A percentile compares a stretch with the other conserved stretches of the same genome.
These are phyloP conservation scores for Rhagonycha lutea DNA, from an alignment of 2,888 invertebrate species.

Conservation along the genomic window DNA sequence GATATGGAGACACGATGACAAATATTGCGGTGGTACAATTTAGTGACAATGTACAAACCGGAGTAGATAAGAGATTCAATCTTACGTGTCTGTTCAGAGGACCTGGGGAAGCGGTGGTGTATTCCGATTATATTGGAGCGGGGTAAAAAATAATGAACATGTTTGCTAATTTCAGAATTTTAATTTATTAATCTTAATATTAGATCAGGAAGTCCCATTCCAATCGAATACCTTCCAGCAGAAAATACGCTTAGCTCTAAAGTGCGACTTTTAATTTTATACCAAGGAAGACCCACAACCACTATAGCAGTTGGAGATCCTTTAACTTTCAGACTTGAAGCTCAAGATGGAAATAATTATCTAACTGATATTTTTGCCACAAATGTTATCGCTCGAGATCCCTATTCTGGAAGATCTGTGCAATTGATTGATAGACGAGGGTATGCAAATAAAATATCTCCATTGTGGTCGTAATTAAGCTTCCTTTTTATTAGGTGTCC, in stretches of 20 bases:
- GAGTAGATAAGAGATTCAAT: constrained; percentile 88
- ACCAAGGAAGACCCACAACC: constrained; percentile 89
- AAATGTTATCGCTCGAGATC: constrained; percentile 90
- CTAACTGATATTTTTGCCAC: constrained; percentile 90
- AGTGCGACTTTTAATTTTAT: constrained; percentile 82
- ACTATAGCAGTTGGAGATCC: constrained; percentile 94
- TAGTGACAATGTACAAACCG: constrained; percentile 90
- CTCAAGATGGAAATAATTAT: constrained; percentile 87
- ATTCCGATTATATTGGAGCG: constrained; percentile 89
- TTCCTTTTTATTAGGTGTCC: constrained; percentile 70
- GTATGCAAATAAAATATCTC: constrained; percentile 57
- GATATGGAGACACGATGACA: constrained; percentile 88
- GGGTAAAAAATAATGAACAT: constrained; percentile 58
- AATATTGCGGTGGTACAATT: constrained; percentile 94
- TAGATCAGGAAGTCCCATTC: constrained; percentile 89
- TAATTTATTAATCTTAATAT: constrained; percentile 45
- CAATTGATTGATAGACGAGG: constrained; percentile 88
- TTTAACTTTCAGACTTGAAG: constrained; percentile 84
- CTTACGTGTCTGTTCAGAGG: constrained; percentile 90
- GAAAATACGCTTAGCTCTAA: constrained; percentile 89
- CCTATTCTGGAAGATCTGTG: constrained; percentile 87
- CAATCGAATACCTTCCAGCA: constrained; percentile 89
- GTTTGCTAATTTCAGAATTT: background rate
- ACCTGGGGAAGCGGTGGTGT: constrained; percentile 90
- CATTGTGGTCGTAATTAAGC: background rate